These are phyloP conservation scores for Hirtodrosophila histrioides DNA, from an alignment of 2,888 invertebrate species.

Conservation along the genomic window DNA sequence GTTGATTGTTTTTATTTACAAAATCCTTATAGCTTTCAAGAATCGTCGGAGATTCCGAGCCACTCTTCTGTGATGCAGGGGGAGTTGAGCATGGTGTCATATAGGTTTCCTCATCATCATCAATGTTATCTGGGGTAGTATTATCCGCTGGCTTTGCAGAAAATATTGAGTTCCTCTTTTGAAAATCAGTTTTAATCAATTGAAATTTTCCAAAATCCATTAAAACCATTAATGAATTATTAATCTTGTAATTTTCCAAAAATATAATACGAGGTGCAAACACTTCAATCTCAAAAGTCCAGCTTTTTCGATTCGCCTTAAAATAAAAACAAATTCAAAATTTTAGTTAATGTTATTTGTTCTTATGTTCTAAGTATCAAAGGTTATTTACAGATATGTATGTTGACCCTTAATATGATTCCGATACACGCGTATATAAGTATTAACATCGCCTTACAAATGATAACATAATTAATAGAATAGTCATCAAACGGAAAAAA, in stretches of 20 bases:
- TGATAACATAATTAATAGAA: too few species aligned
- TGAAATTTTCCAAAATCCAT: slow-evolving; percentile 95
- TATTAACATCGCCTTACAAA: too few species aligned
- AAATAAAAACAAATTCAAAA: slow-evolving; percentile 10
- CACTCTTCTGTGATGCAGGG: slow-evolving; percentile 90
- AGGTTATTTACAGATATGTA: too few species aligned
- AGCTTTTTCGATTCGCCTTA: slow-evolving; percentile 89
- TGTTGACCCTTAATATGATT: too few species aligned
- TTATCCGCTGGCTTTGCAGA: slow-evolving; percentile 28
- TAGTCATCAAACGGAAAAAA: too few species aligned
- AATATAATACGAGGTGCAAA: slow-evolving; percentile 96
- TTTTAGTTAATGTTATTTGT: too few species aligned
- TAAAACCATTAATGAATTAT: slow-evolving; percentile 91
- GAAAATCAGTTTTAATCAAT: slow-evolving; percentile 79
- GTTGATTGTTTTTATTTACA: slow-evolving; percentile 87
- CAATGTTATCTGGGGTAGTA: slow-evolving; percentile 65
- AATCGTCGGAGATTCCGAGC: slow-evolving; percentile 84
- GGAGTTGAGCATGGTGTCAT: slow-evolving; percentile 95
- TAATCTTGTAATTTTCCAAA: slow-evolving; percentile 91
- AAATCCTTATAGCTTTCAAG: slow-evolving; percentile 85
- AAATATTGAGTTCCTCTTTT: slow-evolving; percentile 50
- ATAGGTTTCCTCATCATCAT: slow-evolving; percentile 88
- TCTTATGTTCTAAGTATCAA: too few species aligned
- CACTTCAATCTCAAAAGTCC: slow-evolving; percentile 96
- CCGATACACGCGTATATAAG: too few species aligned